Evolutionary conservation across 2,797 vertebrate genomes (phyloP).

Genomic region (Propithecus deckenii): DNA sequence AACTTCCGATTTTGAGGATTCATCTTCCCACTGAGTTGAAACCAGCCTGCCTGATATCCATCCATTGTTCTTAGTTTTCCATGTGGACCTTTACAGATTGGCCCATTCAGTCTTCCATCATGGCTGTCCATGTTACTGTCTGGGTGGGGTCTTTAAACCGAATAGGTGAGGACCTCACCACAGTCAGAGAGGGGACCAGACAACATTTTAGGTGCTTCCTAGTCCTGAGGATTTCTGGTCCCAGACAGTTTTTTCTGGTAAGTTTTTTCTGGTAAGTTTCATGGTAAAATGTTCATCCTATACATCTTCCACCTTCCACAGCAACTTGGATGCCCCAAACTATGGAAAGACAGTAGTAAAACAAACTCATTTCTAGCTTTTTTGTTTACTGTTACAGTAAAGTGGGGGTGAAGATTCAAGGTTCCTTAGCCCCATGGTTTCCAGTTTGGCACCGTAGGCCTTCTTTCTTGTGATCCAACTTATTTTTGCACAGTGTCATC

Average conservation of each 20-base stretch:
- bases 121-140: accelerated
- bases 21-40: background rate
- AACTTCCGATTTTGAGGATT: background rate
- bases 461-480: conserved; percentile 18
- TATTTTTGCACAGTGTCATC: conserved; percentile 44
- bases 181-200: background rate
- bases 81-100: accelerated
- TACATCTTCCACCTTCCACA: background rate
- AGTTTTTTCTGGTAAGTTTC: background rate
- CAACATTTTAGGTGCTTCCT: background rate
- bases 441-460: background rate
- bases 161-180: background rate
- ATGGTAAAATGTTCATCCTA: background rate
- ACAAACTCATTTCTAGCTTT: background rate
- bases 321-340: background rate
- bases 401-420: background rate
- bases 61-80: background rate
- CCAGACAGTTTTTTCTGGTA: background rate
- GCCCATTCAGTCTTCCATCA: background rate
- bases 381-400: background rate
- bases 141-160: background rate
- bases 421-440: background rate
- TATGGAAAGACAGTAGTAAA: background rate
- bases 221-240: background rate
- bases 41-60: accelerated